phyloP scores from a whole-genome alignment of 1,140 invertebrate genomes.

The Drosophila oshimai region DNA sequence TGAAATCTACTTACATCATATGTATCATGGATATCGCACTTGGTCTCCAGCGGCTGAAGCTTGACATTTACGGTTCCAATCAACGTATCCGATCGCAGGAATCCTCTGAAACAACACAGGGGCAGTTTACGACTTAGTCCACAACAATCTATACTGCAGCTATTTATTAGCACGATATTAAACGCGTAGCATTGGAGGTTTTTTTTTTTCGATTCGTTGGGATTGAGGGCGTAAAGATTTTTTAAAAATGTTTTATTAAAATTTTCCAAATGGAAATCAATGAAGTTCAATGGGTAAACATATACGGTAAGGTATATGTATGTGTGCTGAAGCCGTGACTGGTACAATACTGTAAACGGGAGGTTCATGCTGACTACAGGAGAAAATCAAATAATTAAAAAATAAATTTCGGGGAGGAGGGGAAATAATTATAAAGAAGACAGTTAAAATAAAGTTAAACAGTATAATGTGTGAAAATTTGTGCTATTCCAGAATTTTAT shows the following conservation, averaged over 20 bases:
- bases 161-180: conserved; percentile 39
- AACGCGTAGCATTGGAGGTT: conserved; percentile 42
- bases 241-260: conserved; percentile 64
- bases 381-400: not conserved
- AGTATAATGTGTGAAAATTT: no score
- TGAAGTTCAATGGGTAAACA: conserved; percentile 12
- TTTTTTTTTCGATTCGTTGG: conserved; percentile 55
- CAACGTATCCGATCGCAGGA: conserved; percentile 93
- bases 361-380: conserved; percentile 19
- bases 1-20: conserved; percentile 96
- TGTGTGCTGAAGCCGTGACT: conserved; percentile 18
- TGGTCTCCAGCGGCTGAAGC: conserved; percentile 91
- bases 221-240: conserved; percentile 63
- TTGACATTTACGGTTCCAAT: conserved; percentile 93
- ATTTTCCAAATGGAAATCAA: conserved; percentile 9
- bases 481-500: no score
- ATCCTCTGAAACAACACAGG: conserved; percentile 91
- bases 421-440: not conserved
- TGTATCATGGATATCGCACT: conserved; percentile 94
- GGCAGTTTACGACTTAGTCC: conserved; percentile 82
- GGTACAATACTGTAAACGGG: not conserved
- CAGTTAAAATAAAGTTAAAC: no score
- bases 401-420: not conserved
- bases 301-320: conserved; percentile 28
- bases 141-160: conserved; percentile 82